These are phyloP conservation scores for Trachemys scripta DNA, from an alignment of 2,113 vertebrate species.

Conservation along the genomic window DNA sequence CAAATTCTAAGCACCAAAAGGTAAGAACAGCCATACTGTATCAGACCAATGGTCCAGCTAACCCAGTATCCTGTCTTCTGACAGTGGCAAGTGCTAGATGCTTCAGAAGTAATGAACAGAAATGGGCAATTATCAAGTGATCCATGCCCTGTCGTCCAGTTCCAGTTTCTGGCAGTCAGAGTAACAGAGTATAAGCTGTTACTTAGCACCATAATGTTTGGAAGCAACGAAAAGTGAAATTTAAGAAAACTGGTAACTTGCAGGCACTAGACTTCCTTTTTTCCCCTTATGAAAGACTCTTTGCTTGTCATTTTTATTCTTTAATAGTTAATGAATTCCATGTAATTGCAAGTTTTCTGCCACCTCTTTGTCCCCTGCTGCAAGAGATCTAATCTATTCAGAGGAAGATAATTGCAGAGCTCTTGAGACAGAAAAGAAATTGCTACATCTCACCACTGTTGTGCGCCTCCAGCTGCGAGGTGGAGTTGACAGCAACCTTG, in stretches of 20 bases:
- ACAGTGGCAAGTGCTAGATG: neutral
- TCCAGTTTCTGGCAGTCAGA: neutral
- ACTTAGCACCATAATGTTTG: conserved; percentile 15
- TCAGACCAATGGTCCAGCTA: neutral
- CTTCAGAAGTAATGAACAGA: neutral
- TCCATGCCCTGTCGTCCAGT: neutral
- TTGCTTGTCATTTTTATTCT: conserved; percentile 66
- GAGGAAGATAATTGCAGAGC: conserved; percentile 70
- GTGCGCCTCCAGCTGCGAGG: conserved; percentile 97
- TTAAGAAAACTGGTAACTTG: conserved; percentile 32
- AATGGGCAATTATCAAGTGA: neutral
- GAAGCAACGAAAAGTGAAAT: conserved; percentile 38
- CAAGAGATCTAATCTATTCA: conserved; percentile 76
- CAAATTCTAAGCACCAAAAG: conserved; percentile 28
- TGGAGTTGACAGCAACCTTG: conserved; percentile 98
- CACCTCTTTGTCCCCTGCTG: conserved; percentile 65
- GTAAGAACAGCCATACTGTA: neutral
- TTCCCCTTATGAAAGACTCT: conserved; percentile 9
- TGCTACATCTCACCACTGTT: conserved; percentile 90
- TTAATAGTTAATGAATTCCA: conserved; percentile 71
- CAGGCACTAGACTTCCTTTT: conserved; percentile 10
- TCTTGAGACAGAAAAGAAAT: conserved; percentile 66
- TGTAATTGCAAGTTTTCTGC: conserved; percentile 70
- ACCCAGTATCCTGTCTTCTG: neutral
- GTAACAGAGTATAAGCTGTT: conserved; percentile 34